A percentile compares a stretch with the other conserved stretches of the same genome.
These are phyloP conservation scores for Chunga burmeisteri DNA, from an alignment of 2,113 vertebrate species.

Conservation along the genomic window DNA sequence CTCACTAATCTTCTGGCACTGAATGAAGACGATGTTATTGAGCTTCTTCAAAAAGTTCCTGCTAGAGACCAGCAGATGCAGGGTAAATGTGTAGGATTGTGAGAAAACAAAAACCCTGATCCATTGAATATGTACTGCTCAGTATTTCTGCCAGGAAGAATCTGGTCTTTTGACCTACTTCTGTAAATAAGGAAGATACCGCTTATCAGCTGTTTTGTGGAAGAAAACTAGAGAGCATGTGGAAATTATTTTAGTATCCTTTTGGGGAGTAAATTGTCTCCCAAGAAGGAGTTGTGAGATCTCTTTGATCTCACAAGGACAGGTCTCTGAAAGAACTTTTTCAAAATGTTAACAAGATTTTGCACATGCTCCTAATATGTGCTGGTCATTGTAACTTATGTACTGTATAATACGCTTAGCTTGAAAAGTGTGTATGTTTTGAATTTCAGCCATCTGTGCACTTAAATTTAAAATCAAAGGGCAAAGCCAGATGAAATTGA, in stretches of 20 bases:
- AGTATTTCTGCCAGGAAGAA: neutral
- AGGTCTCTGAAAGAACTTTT: neutral
- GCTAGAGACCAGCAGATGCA: constrained; percentile 38
- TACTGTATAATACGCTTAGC: neutral
- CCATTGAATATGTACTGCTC: neutral
- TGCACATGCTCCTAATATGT: neutral
- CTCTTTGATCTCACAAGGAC: neutral
- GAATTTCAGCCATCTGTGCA: neutral
- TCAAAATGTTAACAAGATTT: neutral
- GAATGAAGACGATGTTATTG: constrained; percentile 85
- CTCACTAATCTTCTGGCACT: constrained; percentile 86
- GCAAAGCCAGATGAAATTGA: neutral
- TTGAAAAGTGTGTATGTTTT: neutral
- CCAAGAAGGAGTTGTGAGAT: neutral
- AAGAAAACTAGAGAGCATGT: neutral
- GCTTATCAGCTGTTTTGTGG: neutral
- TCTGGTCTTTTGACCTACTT: neutral
- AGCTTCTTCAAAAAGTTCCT: constrained; percentile 84
- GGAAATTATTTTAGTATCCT: neutral
- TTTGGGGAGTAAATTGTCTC: neutral
- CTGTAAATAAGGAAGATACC: neutral
- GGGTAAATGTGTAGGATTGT: constrained; percentile 37
- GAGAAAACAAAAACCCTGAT: neutral
- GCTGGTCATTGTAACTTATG: neutral
- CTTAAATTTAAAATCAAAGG: neutral